Evolutionary conservation across 1,140 invertebrate genomes (phyloP), one percentile per base, ranked within the genome.

Genomic region (Kradibia gibbosae): DNA sequence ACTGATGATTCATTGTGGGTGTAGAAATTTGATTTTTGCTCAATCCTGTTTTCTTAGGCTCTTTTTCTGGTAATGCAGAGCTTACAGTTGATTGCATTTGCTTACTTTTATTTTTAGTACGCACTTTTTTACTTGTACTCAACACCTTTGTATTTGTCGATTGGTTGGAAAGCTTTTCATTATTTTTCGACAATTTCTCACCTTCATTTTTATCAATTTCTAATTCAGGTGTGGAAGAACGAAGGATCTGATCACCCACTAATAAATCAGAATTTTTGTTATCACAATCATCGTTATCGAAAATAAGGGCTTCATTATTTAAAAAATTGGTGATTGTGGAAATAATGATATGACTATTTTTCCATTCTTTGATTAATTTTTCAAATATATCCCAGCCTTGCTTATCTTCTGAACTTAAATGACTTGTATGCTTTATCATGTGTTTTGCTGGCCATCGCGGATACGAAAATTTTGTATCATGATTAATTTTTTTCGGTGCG

Each of bases 361-460:
- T 89, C 89, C 90, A 91, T 11, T 90, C 90, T 48, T 86, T 88
- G 2, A 34, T 80, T 0, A 85, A 8, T 15, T 80, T 82, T 31
- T 90, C 87, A 0, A 81, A 81, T n/a, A 88, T 88, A 3, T 86
- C 79, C 34, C 34, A 67, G n/a, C 39, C 39, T 5, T 57, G 8
- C 2, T 1, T 25, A 62, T 86, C 82, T 10, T 77, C 74, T 3
- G 75, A 1, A 11, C 85, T 84, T 7, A 48, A 71, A 11, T 84
- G 50, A 3, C 17, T 25, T 0, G 73, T 31, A 25, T 31, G 45
- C 22, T 85, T 88, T 74, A 87, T 86, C 0, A 71, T 74, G 10
- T 89, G 85, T 53, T 90, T 91, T 0, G 81, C 84, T 0, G 85
- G 83, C 3, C 78, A 83, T n/a, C 80, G 78, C 0, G 89, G 89